A percentile compares a stretch with the other conserved stretches of the same genome.
Evolutionary conservation across 2,888 invertebrate species (phyloP).

Genomic region (Orthonychiurus folsomi): DNA sequence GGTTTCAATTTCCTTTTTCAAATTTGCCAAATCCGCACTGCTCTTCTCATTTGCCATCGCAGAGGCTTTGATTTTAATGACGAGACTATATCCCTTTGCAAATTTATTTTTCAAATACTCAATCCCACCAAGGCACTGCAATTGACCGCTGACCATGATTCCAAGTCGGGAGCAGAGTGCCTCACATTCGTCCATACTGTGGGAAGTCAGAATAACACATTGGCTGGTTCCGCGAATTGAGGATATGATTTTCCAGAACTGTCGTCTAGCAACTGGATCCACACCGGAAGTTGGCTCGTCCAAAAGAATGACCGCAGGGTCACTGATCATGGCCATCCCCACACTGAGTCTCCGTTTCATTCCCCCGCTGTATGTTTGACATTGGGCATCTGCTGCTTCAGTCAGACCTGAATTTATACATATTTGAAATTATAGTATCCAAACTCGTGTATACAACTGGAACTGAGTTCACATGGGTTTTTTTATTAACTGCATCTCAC

Average conservation of each 20-base stretch:
- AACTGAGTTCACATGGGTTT: too few relatives aligned
- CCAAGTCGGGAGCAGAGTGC: conserved; percentile 65
- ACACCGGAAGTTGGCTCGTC: conserved; percentile 43
- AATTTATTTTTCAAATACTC: conserved; percentile 58
- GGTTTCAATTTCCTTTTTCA: conserved; percentile 49
- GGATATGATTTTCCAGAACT: conserved; percentile 55
- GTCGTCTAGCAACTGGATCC: conserved; percentile 57
- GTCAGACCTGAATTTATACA: conserved; percentile 19
- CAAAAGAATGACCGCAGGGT: conserved; percentile 17
- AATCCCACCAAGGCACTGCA: conserved; percentile 63
- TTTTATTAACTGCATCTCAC: conserved; percentile 19
- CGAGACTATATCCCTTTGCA: conserved; percentile 1
- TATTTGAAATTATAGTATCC: conserved; percentile 8
- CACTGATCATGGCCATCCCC: conserved; percentile 73
- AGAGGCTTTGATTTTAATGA: conserved; percentile 5
- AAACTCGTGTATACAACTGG: too few relatives aligned
- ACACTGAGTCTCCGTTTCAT: conserved; percentile 82
- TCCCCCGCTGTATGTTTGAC: conserved; percentile 68
- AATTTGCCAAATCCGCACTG: conserved; percentile 41
- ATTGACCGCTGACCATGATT: conserved; percentile 62
- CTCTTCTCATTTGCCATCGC: background rate
- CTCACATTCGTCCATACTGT: conserved; percentile 66
- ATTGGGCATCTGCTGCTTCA: conserved; percentile 19
- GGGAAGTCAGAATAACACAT: conserved; percentile 58
- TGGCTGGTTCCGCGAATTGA: conserved; percentile 49